phyloP scores from a whole-genome alignment of 2,888 invertebrate genomes.

The Scaptomyza parva region DNA sequence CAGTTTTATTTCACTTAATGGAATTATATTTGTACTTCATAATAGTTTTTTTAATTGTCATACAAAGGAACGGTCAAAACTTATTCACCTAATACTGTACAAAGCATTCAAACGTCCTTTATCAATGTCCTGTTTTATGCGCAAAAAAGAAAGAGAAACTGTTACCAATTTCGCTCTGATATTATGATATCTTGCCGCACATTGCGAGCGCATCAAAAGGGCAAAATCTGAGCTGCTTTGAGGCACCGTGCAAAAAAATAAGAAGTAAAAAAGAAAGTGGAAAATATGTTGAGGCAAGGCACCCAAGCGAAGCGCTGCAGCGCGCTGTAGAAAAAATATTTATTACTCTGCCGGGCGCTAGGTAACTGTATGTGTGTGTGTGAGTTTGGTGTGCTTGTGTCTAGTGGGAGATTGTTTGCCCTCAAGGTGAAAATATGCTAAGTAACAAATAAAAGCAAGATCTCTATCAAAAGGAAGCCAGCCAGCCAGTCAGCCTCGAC shows the following conservation, averaged over 20 bases:
- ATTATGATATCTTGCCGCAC: slow-evolving; percentile 27
- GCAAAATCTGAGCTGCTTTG: slow-evolving; percentile 43
- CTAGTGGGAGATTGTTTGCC: slow-evolving; percentile 78
- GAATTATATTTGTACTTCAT: background rate
- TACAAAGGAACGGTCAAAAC: background rate
- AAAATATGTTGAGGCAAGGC: slow-evolving; percentile 49
- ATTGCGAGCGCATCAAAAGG: slow-evolving; percentile 41
- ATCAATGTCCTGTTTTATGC: background rate
- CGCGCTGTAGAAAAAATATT: slow-evolving; percentile 65
- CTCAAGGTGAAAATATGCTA: slow-evolving; percentile 81
- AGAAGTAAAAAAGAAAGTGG: background rate
- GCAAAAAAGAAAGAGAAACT: background rate
- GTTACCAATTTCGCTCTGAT: slow-evolving; percentile 43
- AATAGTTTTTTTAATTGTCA: background rate
- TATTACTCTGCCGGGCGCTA: slow-evolving; percentile 62
- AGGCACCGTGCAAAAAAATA: slow-evolving; percentile 36
- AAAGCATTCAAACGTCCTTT: background rate
- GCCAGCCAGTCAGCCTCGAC: slow-evolving; percentile 25
- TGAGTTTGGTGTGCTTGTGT: slow-evolving; percentile 29
- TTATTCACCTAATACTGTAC: background rate
- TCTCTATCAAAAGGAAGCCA: slow-evolving; percentile 79
- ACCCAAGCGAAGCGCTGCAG: slow-evolving; percentile 50
- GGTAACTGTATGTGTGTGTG: slow-evolving; percentile 18
- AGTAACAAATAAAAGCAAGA: slow-evolving; percentile 80
- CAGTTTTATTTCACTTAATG: too few relatives aligned